Evolutionary conservation across 2,113 vertebrate species (phyloP).

Genomic region (Tenrec ecaudatus): DNA sequence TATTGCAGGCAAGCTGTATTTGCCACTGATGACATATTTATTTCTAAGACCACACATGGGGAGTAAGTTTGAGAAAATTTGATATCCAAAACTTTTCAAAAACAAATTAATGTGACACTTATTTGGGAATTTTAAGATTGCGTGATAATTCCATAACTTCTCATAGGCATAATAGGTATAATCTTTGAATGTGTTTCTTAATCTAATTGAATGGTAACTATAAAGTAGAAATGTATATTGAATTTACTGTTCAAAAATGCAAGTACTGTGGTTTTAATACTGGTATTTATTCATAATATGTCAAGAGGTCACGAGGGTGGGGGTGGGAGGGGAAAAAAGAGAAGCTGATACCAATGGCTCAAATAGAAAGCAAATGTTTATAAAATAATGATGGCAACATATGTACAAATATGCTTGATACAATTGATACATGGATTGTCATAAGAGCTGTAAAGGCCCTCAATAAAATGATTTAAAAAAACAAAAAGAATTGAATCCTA

Average conservation of each 20-base stretch:
- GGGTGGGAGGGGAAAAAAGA: too few relatives aligned
- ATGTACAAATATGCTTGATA: too few relatives aligned
- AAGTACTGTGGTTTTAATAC: not conserved
- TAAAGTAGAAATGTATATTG: not conserved
- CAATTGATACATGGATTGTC: too few relatives aligned
- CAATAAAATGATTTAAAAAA: too few relatives aligned
- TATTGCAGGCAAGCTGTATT: not conserved
- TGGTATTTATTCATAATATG: not conserved
- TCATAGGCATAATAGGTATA: not conserved
- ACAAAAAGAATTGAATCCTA: not conserved
- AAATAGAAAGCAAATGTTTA: too few relatives aligned
- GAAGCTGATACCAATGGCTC: too few relatives aligned
- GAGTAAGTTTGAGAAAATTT: conserved; percentile 26
- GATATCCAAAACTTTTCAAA: not conserved
- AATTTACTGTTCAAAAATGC: conserved; percentile 20
- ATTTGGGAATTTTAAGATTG: conserved; percentile 24
- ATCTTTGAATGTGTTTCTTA: not conserved
- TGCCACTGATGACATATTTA: not conserved
- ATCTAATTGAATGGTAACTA: not conserved
- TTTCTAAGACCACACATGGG: conserved; percentile 11
- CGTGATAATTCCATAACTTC: conserved; percentile 28
- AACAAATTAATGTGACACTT: not conserved
- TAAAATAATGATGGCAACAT: too few relatives aligned
- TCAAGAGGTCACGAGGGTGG: not conserved
- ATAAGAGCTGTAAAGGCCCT: too few relatives aligned